Base-by-base conservation (phyloP, 2,888 invertebrate species). In the Megalurothrips usitatus region DNA sequence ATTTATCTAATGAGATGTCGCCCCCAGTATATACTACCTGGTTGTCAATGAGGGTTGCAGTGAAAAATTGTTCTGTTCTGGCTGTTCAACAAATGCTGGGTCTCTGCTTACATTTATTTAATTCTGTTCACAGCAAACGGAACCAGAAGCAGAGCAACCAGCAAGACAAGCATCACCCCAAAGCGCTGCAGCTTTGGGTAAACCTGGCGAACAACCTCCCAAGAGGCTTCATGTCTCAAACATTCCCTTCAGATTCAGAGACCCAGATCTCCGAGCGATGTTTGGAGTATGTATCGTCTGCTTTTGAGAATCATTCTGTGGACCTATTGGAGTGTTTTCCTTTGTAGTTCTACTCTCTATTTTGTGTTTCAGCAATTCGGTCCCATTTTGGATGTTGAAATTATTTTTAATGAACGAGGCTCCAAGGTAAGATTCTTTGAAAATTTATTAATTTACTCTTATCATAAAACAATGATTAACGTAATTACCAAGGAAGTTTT, bases 371-470 rank as follows among this genome's bases (percentile, higher is more conserved):
- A 98, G 97, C 97, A 98, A 94, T 99, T 96, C 91, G 99, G 99
- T 88, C 94, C 95, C 87, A 99, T 99, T 88, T 92, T 98, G 89
- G 99, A 99, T 90, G 99, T 98, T 89, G 99, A 99, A 93, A 99
- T 99, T 87, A 99, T 99, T 89, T 99, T 99, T 92, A 99, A 99
- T 90, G 99, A 99, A 91, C 92, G 99, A 86, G 99, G 99, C 89
- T 98, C 98, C 86, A 99, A 99, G 97, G 99, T 99, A 94, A 94
- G 96, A 85, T 84, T 82, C 85, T 84, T 83, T 83, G 26, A 78
- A 49, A 23, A 49, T 58, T n/a, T 79, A 28, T 79, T 48, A 52
- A 79, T 68, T 79, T 49, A 28, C 48, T 47, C 23, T 81, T 47
- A 79, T 52, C 34, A 52, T 75, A 19, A 47, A 49, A 79, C 52